Conservation (phyloP, 2,888 invertebrate species). For the Drosophila hamatofila region DNA sequence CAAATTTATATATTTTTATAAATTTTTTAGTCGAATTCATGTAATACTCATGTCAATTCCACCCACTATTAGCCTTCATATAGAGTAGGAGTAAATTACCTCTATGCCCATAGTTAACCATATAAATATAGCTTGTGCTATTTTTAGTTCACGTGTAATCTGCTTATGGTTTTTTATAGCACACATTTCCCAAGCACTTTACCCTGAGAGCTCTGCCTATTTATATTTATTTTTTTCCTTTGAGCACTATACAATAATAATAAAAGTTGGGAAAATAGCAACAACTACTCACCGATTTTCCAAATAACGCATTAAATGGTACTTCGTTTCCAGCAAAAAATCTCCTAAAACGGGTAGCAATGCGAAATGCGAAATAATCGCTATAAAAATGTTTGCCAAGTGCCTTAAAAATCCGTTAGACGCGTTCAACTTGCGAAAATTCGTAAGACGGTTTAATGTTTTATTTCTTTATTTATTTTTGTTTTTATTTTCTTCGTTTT, state of each 20-base stretch:
- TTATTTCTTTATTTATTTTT: constrained; percentile 18
- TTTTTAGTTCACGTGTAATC: background rate
- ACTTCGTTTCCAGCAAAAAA: constrained; percentile 21
- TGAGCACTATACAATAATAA: background rate
- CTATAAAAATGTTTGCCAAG: constrained; percentile 48
- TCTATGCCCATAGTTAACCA: background rate
- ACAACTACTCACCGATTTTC: constrained; percentile 41
- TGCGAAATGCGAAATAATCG: constrained; percentile 23
- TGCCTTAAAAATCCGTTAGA: constrained; percentile 56
- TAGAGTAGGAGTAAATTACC: background rate
- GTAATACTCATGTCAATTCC: too few species aligned
- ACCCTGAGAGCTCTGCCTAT: background rate
- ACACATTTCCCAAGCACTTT: background rate
- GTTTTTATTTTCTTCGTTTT: constrained; percentile 9
- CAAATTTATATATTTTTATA: too few species aligned
- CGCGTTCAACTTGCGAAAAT: constrained; percentile 64
- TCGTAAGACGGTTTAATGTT: constrained; percentile 53
- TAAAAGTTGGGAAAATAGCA: background rate
- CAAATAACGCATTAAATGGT: constrained; percentile 39
- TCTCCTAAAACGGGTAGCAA: constrained; percentile 10
- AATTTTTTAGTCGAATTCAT: too few species aligned
- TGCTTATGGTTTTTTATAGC: background rate
- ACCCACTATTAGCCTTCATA: too few species aligned
- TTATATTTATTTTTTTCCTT: background rate
- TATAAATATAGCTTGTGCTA: background rate